Percentiles rank a stretch among this genome's conserved stretches.
Conservation (phyloP, 2,888 invertebrate species). For the Macrosoma leucophasiata region DNA sequence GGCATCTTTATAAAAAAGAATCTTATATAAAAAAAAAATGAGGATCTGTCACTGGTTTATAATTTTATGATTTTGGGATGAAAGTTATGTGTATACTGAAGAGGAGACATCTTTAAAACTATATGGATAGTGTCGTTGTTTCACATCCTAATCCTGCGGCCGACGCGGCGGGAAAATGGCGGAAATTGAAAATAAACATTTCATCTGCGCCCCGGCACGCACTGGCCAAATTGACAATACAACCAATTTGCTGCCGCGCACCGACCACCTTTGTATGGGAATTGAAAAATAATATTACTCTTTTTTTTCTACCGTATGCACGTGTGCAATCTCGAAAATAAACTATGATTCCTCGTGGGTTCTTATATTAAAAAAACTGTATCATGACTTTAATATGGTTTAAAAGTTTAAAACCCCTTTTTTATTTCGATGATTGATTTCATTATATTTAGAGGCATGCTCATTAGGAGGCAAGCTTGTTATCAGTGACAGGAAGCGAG, state of each 20-base stretch:
- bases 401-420: too few species aligned
- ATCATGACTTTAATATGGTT: too few species aligned
- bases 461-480: too few species aligned
- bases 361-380: too few species aligned
- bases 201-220: constrained; percentile 71
- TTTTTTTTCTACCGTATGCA: constrained; percentile 56
- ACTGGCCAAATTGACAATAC: constrained; percentile 76
- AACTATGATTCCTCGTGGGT: constrained; percentile 57
- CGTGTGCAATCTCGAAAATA: constrained; percentile 66
- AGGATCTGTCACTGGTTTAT: too few species aligned
- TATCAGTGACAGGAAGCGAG: constrained; percentile 55
- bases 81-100: too few species aligned
- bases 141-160: constrained; percentile 64
- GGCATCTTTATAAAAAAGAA: too few species aligned
- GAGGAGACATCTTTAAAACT: constrained; percentile 24
- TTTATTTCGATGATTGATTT: too few species aligned
- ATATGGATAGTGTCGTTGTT: constrained; percentile 43
- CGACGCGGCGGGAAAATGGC: constrained; percentile 65
- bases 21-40: too few species aligned
- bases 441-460: too few species aligned
- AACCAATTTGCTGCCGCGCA: constrained; percentile 71
- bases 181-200: constrained; percentile 77
- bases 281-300: constrained; percentile 76
- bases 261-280: constrained; percentile 74
- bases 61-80: too few species aligned